These are phyloP conservation scores for Leucania comma DNA, from an alignment of 2,888 invertebrate species.

Conservation along the genomic window DNA sequence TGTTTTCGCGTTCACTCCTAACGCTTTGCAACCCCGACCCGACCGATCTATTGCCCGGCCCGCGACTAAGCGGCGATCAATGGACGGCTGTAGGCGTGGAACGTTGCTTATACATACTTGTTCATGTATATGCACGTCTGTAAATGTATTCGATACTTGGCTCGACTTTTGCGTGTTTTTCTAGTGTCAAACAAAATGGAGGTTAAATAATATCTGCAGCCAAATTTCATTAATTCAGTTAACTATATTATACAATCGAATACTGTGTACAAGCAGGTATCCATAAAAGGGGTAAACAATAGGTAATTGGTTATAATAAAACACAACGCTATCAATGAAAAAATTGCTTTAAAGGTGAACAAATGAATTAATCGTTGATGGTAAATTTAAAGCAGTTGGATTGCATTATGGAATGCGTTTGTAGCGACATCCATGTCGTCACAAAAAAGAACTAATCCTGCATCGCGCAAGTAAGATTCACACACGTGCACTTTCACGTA, in stretches of 20 bases:
- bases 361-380: no score
- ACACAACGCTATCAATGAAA: background rate
- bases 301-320: background rate
- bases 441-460: no score
- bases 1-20: background rate
- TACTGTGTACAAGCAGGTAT: background rate
- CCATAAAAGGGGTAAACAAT: background rate
- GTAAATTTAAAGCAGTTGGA: no score
- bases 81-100: constrained; percentile 39
- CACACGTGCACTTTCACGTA: no score
- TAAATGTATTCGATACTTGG: constrained; percentile 12
- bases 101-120: constrained; percentile 1
- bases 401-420: no score
- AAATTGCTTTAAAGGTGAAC: no score
- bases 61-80: constrained; percentile 40
- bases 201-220: background rate
- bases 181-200: background rate
- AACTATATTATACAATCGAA: background rate
- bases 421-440: no score
- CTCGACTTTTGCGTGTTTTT: background rate
- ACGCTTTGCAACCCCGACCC: constrained; percentile 7
- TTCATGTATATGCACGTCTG: background rate
- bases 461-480: no score
- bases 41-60: constrained; percentile 6
- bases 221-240: background rate